Evolutionary conservation across 1,140 invertebrate genomes (phyloP).

Genomic region (Euglossa dilemma): DNA sequence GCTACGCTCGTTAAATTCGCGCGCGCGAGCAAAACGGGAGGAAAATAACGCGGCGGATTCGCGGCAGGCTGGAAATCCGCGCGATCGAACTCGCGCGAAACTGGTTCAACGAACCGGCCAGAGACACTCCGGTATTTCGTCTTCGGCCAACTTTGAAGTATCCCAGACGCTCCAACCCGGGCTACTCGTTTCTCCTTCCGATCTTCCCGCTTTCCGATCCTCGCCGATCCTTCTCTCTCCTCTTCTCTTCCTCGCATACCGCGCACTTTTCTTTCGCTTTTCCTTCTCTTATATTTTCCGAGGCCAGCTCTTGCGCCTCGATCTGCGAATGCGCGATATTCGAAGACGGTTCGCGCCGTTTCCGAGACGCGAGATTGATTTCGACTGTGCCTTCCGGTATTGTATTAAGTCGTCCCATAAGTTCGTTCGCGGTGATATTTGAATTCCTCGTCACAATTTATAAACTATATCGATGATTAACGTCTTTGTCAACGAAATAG

Average conservation of each 20-base stretch:
- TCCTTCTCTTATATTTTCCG: too few relatives aligned
- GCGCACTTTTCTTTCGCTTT: too few relatives aligned
- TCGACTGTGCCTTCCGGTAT: too few relatives aligned
- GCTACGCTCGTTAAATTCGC: slow-evolving; percentile 38
- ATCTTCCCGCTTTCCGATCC: not conserved
- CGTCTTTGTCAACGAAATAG: too few relatives aligned
- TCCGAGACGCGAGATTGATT: too few relatives aligned
- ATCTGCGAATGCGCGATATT: too few relatives aligned
- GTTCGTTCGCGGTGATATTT: too few relatives aligned
- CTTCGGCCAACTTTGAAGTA: not conserved
- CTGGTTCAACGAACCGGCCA: not conserved
- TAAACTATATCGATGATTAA: too few relatives aligned
- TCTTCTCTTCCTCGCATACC: not conserved
- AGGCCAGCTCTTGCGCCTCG: too few relatives aligned
- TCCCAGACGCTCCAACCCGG: not conserved
- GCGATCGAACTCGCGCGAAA: not conserved
- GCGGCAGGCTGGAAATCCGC: not conserved
- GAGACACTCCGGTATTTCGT: not conserved
- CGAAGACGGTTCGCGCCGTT: too few relatives aligned
- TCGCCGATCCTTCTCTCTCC: not conserved
- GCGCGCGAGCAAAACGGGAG: slow-evolving; percentile 14
- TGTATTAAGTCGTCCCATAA: too few relatives aligned
- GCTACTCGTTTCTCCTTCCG: not conserved
- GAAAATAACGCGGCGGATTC: slow-evolving; percentile 29
- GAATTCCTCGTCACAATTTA: too few relatives aligned